These are phyloP conservation scores for Nomada lathburiana DNA, from an alignment of 2,888 invertebrate species.

Conservation along the genomic window DNA sequence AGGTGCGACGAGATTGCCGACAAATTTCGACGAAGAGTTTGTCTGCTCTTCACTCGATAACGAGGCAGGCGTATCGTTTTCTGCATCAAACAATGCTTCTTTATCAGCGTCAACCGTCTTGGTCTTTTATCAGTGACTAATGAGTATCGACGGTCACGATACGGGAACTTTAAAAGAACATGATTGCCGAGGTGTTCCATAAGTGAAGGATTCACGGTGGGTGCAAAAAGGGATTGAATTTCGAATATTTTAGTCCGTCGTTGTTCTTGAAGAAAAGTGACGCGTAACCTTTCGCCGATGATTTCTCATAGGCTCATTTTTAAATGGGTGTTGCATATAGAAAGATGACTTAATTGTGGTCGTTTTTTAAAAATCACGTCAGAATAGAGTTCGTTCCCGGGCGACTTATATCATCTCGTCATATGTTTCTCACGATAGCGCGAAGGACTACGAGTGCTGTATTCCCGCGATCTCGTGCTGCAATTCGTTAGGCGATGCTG, in stretches of 20 bases:
- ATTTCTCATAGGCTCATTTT: too few relatives aligned
- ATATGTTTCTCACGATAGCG: conserved; percentile 31
- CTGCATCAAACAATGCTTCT: conserved; percentile 1
- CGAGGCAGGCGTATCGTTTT: not conserved
- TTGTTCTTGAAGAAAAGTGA: not conserved
- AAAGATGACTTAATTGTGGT: not conserved
- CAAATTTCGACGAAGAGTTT: not conserved
- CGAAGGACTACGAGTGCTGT: conserved; percentile 20
- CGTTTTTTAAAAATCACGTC: not conserved
- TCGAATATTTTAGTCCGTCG: too few relatives aligned
- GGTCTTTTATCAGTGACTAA: conserved; percentile 32
- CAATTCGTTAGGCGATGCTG: conserved; percentile 45
- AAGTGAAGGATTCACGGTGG: not conserved
- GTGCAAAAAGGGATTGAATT: not conserved
- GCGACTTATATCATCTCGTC: conserved; percentile 16
- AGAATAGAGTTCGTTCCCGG: not conserved
- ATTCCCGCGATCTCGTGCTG: conserved; percentile 31
- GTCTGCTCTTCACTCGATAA: not conserved
- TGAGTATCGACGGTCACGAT: conserved; percentile 28
- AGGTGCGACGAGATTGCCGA: too few relatives aligned
- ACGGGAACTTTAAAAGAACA: conserved; percentile 12
- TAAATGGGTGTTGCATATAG: too few relatives aligned
- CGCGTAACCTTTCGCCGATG: too few relatives aligned
- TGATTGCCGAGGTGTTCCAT: conserved; percentile 4
- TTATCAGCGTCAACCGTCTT: conserved; percentile 3